These are phyloP conservation scores for Neosalanx taihuensis DNA, from an alignment of 2,797 vertebrate species.

Conservation along the genomic window DNA sequence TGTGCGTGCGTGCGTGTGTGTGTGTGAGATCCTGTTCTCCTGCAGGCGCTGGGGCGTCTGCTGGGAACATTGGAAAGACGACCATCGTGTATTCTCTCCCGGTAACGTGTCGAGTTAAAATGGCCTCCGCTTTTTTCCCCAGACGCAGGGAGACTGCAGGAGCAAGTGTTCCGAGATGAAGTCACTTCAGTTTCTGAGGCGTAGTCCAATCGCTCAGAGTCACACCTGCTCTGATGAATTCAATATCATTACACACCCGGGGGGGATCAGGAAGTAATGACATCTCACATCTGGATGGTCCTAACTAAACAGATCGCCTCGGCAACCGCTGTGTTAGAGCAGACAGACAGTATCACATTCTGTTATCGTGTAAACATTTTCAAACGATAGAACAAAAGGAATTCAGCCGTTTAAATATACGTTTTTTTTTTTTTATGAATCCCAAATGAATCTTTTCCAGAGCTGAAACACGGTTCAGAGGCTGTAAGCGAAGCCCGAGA, in stretches of 20 bases:
- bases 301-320: constrained; percentile 41
- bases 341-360: constrained; percentile 34
- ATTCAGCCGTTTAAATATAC: constrained; percentile 28
- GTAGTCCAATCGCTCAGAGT: constrained; percentile 43
- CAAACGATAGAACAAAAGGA: constrained; percentile 35
- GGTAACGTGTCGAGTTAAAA: neutral
- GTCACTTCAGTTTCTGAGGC: constrained; percentile 40
- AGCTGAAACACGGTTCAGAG: constrained; percentile 41
- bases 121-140: neutral
- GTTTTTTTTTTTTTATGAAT: too few relatives aligned
- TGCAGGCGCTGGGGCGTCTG: constrained; percentile 39
- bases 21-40: constrained; percentile 49
- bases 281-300: constrained; percentile 56
- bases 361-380: constrained; percentile 64
- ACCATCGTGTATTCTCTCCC: neutral
- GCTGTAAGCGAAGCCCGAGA: constrained; percentile 44
- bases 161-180: neutral
- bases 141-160: neutral
- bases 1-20: too few relatives aligned
- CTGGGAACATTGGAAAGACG: constrained; percentile 37
- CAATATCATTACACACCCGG: constrained; percentile 54
- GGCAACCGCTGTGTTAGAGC: constrained; percentile 15
- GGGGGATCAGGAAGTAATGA: constrained; percentile 58
- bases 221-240: constrained; percentile 56
- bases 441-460: constrained; percentile 45